These are phyloP conservation scores for Hemicentrotus pulcherrimus DNA, from an alignment of 35 echinoderm and acorn worm species.

Conservation along the genomic window DNA sequence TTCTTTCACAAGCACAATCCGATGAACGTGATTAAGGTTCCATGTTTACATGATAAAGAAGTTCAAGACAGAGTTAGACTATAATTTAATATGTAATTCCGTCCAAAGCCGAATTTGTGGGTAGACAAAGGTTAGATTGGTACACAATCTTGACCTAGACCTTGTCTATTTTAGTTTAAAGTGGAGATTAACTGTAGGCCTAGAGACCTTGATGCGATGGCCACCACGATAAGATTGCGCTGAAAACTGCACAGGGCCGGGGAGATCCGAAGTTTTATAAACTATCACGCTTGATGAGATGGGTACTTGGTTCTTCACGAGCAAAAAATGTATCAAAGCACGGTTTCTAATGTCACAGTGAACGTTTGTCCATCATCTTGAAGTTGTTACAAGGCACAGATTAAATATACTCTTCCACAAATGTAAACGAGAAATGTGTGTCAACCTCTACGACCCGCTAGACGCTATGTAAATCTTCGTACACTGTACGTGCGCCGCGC, in stretches of 20 bases:
- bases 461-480: not conserved
- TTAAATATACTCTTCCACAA: conserved; percentile 11
- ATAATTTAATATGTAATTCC: too few relatives aligned
- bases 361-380: not conserved
- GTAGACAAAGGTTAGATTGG: too few relatives aligned
- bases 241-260: too few relatives aligned
- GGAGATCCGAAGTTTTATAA: too few relatives aligned
- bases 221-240: too few relatives aligned
- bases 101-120: too few relatives aligned
- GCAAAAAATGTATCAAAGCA: not conserved
- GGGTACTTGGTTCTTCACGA: not conserved
- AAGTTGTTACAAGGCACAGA: not conserved
- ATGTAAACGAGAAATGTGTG: not conserved
- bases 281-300: too few relatives aligned
- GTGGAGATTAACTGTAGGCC: too few relatives aligned
- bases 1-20: not conserved
- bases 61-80: not conserved
- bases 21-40: not conserved
- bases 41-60: not conserved
- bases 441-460: not conserved
- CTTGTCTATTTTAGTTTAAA: too few relatives aligned
- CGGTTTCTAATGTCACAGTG: not conserved
- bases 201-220: too few relatives aligned
- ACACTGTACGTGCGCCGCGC: not conserved
- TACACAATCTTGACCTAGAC: too few relatives aligned